Evolutionary conservation across 2,113 vertebrate genomes (phyloP), one percentile per base, ranked within the genome.

Genomic region (Ictidomys tridecemlineatus): DNA sequence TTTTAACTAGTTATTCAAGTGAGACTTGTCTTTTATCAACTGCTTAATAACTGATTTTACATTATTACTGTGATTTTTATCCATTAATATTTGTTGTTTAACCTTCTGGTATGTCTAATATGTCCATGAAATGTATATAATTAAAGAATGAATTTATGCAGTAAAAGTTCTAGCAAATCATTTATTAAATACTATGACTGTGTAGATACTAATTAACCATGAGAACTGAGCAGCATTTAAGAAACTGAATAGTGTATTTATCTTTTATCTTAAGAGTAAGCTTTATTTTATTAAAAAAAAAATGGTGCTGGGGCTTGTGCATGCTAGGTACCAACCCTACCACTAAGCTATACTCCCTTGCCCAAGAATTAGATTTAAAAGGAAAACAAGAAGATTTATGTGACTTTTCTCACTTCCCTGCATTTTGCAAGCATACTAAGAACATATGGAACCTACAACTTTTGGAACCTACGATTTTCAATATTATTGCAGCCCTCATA

Each of bases 91-190:
- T 89, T 79, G 84, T 97, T 98, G 96, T 90, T 98, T 98, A 98
- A 98, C 97, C 98, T 95, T 98, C 95, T 98, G 95, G 98, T 98
- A 98, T 97, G 84, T 95, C 72, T 96, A 42, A 78, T 79, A 74
- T 65, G 87, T 86, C 32, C 79, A 84, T 74, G 92, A 58, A 85
- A 91, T 86, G 76, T 42, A 72, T 91, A 94, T 24, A 89, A 96
- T 77, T 13, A 72, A 80, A 77, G 4, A 37, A 79, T 72, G 26
- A 89, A 95, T 93, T 70, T 94, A 80, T 82, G 17, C 4, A 56
- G 2, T 91, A 58, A 89, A 95, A 96, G 10, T 9, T 67, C 65
- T 96, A 80, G 34, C 34, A 89, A 87, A 89, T 18, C 10, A 73
- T 78, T 89, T 73, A 61, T 74, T 53, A 88, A 86, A 96, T 86